These are phyloP conservation scores for Cirrhinus mrigala DNA, from an alignment of 2,797 vertebrate genomes.

Conservation along the genomic window DNA sequence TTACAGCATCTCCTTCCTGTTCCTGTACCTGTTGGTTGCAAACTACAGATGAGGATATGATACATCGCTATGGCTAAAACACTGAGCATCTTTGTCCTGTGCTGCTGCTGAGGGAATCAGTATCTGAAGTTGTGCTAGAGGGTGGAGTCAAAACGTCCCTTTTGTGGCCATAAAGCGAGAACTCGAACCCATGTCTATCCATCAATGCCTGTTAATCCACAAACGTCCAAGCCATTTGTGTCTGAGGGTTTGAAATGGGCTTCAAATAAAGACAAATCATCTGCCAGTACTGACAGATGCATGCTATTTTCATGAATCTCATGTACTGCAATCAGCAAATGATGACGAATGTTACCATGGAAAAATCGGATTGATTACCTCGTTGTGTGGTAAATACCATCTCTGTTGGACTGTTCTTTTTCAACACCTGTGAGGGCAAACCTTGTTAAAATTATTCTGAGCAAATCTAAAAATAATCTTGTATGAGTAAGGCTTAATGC, in stretches of 20 bases:
- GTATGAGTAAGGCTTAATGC: slow-evolving; percentile 43
- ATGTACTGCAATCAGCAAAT: slow-evolving; percentile 65
- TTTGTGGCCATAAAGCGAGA: background rate
- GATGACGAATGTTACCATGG: slow-evolving; percentile 66
- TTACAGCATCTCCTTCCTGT: background rate
- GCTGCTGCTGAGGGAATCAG: slow-evolving; percentile 1
- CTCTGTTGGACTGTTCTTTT: slow-evolving; percentile 2
- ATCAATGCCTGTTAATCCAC: slow-evolving; percentile 56
- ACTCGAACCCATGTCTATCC: slow-evolving; percentile 44
- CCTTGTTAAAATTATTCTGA: slow-evolving; percentile 37
- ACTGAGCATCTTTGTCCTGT: background rate
- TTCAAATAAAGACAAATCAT: slow-evolving; percentile 71
- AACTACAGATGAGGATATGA: background rate
- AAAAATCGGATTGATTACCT: slow-evolving; percentile 63
- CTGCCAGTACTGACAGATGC: slow-evolving; percentile 68
- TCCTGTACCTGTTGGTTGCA: background rate
- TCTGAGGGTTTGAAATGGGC: slow-evolving; percentile 48
- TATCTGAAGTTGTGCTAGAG: slow-evolving; percentile 3
- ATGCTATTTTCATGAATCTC: slow-evolving; percentile 61
- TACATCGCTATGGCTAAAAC: background rate
- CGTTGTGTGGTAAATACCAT: slow-evolving; percentile 59
- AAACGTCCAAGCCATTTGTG: slow-evolving; percentile 42
- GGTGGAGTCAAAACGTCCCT: background rate
- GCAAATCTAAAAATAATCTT: slow-evolving; percentile 42
- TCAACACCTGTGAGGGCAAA: slow-evolving; percentile 39